A percentile compares a stretch with the other conserved stretches of the same genome.
These are phyloP conservation scores for Dynastes tityus DNA, from an alignment of 2,888 invertebrate species.

Conservation along the genomic window DNA sequence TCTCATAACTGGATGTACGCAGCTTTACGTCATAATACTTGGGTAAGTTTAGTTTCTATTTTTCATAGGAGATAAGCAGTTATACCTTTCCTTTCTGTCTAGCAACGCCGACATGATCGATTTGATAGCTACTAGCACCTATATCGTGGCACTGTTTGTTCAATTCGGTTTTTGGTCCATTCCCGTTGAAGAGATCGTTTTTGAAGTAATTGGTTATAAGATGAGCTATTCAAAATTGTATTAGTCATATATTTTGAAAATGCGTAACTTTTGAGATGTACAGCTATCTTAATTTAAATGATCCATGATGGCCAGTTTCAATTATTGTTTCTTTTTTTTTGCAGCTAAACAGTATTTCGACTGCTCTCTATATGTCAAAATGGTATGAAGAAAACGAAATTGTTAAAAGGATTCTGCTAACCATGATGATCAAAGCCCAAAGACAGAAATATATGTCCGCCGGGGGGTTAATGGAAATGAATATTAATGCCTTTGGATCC, in stretches of 20 bases:
- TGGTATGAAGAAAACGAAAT: constrained; percentile 45
- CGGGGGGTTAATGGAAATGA: constrained; percentile 41
- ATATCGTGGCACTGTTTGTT: constrained; percentile 21
- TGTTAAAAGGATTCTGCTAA: constrained; percentile 24
- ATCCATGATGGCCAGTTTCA: too few species aligned
- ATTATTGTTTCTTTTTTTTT: background rate
- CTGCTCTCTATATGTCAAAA: constrained; percentile 41
- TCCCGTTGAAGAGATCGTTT: constrained; percentile 47
- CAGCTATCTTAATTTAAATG: too few species aligned
- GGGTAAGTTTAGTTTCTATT: constrained; percentile 16
- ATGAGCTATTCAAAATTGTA: too few species aligned
- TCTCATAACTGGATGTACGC: constrained; percentile 39
- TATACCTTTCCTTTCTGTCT: background rate
- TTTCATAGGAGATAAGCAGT: too few species aligned
- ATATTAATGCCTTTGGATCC: constrained; percentile 41
- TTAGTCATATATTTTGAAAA: too few species aligned
- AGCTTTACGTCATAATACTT: constrained; percentile 39
- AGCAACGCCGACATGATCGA: constrained; percentile 22
- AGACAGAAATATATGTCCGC: constrained; percentile 40
- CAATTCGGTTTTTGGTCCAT: constrained; percentile 43
- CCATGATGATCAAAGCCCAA: constrained; percentile 42
- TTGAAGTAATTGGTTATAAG: constrained; percentile 25
- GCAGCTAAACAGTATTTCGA: constrained; percentile 9
- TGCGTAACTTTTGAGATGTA: background rate
- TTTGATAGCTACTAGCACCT: background rate